phyloP scores from a whole-genome alignment of 1,140 invertebrate species.

The Magallana angulata region DNA sequence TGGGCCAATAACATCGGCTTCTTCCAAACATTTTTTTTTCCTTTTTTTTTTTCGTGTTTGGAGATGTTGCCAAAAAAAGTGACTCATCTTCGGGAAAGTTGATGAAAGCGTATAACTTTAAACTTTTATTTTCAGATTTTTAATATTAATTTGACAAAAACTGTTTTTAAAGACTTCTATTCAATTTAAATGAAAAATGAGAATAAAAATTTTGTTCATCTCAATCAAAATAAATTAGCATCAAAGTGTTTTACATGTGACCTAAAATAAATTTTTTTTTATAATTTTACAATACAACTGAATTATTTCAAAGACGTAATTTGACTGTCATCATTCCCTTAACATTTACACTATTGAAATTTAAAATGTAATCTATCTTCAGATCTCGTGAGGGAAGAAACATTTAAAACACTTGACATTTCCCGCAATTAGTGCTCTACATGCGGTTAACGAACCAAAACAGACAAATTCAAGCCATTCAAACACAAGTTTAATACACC shows the following conservation, averaged over 20 bases:
- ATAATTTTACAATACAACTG: no score
- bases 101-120: not conserved
- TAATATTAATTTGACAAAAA: no score
- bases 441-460: constrained; percentile 24
- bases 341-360: no score
- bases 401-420: constrained; percentile 28
- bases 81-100: not conserved
- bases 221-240: not conserved
- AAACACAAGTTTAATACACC: not conserved
- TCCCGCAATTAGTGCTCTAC: constrained; percentile 13
- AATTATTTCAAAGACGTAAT: no score
- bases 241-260: no score
- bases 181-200: not conserved
- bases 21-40: not conserved
- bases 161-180: no score
- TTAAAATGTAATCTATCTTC: no score
- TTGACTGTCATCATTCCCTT: no score
- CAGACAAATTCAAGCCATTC: constrained; percentile 2
- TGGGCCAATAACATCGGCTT: constrained; percentile 9
- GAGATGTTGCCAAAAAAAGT: not conserved
- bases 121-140: no score
- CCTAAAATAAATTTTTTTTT: no score
- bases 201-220: not conserved
- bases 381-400: not conserved
- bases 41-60: not conserved